These are phyloP conservation scores for Alentia gelatinosa DNA, from an alignment of 2,888 invertebrate genomes.

Conservation along the genomic window DNA sequence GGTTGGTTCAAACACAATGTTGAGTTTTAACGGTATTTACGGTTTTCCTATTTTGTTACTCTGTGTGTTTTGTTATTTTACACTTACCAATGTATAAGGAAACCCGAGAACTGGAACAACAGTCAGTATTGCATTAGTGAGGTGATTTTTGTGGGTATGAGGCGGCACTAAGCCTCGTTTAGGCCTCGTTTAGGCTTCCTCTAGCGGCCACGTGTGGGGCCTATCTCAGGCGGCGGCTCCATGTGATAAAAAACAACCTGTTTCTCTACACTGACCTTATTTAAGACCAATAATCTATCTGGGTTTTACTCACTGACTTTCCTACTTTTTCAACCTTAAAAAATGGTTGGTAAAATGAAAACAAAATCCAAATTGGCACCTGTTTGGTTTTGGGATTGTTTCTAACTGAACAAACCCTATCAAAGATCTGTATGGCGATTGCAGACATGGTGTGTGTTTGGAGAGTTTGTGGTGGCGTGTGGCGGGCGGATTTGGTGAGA, in stretches of 20 bases:
- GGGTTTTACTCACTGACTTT: too few species aligned
- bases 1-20: not conserved
- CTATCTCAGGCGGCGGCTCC: not conserved
- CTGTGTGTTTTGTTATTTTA: slow-evolving; percentile 53
- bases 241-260: slow-evolving; percentile 6
- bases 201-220: slow-evolving; percentile 23
- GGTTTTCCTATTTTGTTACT: slow-evolving; percentile 49
- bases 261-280: not conserved
- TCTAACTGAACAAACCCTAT: too few species aligned
- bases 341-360: too few species aligned
- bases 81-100: slow-evolving; percentile 36
- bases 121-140: slow-evolving; percentile 44
- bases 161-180: not conserved
- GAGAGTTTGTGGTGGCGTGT: too few species aligned
- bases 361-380: too few species aligned
- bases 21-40: slow-evolving; percentile 52
- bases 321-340: too few species aligned
- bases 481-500: too few species aligned
- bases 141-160: not conserved
- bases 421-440: too few species aligned
- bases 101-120: not conserved
- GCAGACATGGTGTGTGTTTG: too few species aligned
- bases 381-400: too few species aligned
- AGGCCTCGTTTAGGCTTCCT: not conserved
- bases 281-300: too few species aligned